Evolutionary conservation across 1,140 invertebrate genomes (phyloP), one percentile per base, ranked within the genome.

Genomic region (Elysia chlorotica): DNA sequence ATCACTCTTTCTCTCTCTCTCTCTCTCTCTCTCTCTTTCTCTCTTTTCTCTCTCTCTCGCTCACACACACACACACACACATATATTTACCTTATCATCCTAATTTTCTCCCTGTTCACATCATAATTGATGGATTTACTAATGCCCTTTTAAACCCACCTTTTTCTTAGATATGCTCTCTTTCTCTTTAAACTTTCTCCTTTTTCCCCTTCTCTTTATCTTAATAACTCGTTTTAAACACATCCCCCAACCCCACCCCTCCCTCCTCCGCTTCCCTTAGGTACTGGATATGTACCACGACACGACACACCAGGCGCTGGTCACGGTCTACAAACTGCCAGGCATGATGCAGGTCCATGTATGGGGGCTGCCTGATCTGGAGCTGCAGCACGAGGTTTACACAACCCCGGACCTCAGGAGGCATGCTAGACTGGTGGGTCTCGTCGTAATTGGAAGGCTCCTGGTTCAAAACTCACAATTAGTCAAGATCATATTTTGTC

Each of bases 291-390:
- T 87, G 48, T 74, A 66, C 23, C 84, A 86, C 72, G 83, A 85
- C 54, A 72, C 76, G n/a, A 71, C 67, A 4, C 76, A 85, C 74
- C 76, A 79, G 30, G 73, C 75, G 17, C 74, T 87, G 54, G 74
- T 83, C 35, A 86, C 83, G 0, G 10, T 81, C 28, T 81, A 80
- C 63, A 41, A 76, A 25, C 70, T 80, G 25, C 79, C 80, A 56
- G 76, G 79, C 19, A 67, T 81, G n/a, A 79, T 73, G 28, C 63
- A 78, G 30, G 78, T 87, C 53, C 83, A 85, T 78, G 81, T 85
- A 31, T 87, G 85, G 85, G 74, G 69, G 37, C 74, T 87, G n/a
- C 86, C 86, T 21, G 71, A 83, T 56, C 79, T 87, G 30, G 73
- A 80, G 36, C 70, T 83, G 21, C 70, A 75, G 65, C 78, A 86